These are phyloP conservation scores for Slavum lentiscoides DNA, from an alignment of 2,888 invertebrate genomes.

Conservation along the genomic window DNA sequence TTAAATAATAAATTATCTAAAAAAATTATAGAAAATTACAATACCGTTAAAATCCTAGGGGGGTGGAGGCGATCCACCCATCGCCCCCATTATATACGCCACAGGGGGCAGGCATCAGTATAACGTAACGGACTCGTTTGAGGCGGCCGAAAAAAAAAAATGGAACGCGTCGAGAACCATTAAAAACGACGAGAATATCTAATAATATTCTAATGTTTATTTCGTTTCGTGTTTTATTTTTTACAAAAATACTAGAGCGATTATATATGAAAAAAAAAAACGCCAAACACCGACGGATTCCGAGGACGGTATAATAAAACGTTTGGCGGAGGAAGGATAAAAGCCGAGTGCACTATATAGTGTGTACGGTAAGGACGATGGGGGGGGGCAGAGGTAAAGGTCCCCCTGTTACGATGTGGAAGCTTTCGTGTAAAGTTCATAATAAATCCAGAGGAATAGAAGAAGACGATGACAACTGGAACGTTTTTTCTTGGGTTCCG, in stretches of 20 bases:
- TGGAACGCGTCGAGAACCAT: no score
- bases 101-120: no score
- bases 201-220: no score
- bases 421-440: slow-evolving; percentile 20
- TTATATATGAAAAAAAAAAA: not conserved
- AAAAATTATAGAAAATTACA: no score
- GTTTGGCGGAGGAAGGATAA: not conserved
- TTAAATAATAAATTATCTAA: no score
- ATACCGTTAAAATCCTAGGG: no score
- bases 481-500: slow-evolving; percentile 29
- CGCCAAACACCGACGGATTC: not conserved
- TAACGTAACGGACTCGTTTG: no score
- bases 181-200: no score
- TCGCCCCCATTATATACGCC: no score
- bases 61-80: no score
- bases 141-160: no score
- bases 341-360: no score
- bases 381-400: not conserved
- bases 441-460: slow-evolving; percentile 37
- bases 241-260: not conserved
- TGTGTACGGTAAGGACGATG: not conserved
- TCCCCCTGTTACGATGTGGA: slow-evolving; percentile 15
- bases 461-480: slow-evolving; percentile 1
- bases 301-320: not conserved
- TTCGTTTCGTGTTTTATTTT: not conserved